Evolutionary conservation across 2,797 vertebrate species (phyloP).

Genomic region (Notamacropus eugenii): DNA sequence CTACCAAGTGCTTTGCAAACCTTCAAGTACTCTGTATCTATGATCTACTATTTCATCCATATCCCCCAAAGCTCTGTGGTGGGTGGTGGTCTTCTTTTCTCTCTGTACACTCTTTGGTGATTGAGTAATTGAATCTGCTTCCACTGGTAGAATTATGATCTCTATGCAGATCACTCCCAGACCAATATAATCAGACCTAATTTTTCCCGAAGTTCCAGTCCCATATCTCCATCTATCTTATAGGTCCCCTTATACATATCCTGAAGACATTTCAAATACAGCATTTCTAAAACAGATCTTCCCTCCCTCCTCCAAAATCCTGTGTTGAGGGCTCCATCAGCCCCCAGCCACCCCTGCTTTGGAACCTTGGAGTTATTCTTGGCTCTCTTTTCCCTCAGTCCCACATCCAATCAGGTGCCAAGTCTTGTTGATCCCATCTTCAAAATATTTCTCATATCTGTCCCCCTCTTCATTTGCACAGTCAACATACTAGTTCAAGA

Average conservation of each 20-base stretch:
- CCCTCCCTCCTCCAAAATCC: not conserved
- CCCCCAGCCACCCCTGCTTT: not conserved
- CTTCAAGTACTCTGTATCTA: not conserved
- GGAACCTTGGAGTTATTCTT: not conserved
- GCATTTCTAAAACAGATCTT: not conserved
- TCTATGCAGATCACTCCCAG: not conserved
- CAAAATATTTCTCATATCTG: not conserved
- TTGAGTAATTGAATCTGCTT: not conserved
- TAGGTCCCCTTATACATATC: not conserved
- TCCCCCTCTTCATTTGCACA: not conserved
- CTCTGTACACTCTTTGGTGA: not conserved
- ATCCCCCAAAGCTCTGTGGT: not conserved
- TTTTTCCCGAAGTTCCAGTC: not conserved
- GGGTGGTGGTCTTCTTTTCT: not conserved
- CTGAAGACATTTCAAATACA: not conserved
- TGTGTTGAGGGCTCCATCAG: not conserved
- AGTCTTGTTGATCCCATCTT: not conserved
- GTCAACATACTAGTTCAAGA: not conserved
- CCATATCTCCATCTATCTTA: not conserved
- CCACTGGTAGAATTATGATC: not conserved
- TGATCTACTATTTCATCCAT: not conserved
- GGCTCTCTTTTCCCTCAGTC: not conserved
- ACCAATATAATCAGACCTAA: not conserved
- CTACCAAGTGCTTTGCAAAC: not conserved
- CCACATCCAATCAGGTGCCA: not conserved